Base-by-base conservation (phyloP, 2,113 vertebrate genomes). In the Recurvirostra avosetta region DNA sequence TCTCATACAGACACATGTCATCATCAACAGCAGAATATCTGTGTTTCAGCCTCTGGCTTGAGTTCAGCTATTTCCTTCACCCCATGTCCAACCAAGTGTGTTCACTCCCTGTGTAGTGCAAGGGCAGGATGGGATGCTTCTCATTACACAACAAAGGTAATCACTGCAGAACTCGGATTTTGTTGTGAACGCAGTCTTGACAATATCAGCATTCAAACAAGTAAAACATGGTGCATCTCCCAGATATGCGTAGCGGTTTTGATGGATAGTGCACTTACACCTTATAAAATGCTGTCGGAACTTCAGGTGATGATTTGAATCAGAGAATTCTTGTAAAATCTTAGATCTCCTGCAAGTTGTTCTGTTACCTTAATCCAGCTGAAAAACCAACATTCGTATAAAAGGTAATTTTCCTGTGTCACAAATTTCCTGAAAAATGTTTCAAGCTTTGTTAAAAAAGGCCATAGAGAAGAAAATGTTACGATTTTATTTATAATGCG, bases 161-260 rank as follows among this genome's bases (percentile, higher is more conserved):
- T 13, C 62, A 30, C 40, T 1, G 3, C 16, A 47, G 20, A 27
- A 7, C 15, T 21, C 2, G 0, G 25, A 12, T 47, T n/a, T 34
- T 71, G 27, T 40, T 73, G 36, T 36, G 40, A 86, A 36, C 15
- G 20, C 32, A 12, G 5, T 40, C 61, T 40, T 61, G 22, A 6
- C 8, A 22, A 8, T 12, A 34, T 23, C 70, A 65, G 15, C 34
- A 11, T 40, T 43, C 19, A 27, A 29, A 43, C 12, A 77, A 56
- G 25, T 27, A 58, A 50, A 40, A 49, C 9, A 12, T 12, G 49
- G 10, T 58, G 27, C 21, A 6, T 66, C 36, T 76, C 32, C 63
- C 41, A 65, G n/a, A 12, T 12, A 18, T 0, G 0, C 4, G 3
- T 2, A 63, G 63, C 22, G 3, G 5, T 30, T 91, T 67, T 63